Base-by-base conservation (phyloP, 2,888 invertebrate genomes). In the Volucella bombylans region DNA sequence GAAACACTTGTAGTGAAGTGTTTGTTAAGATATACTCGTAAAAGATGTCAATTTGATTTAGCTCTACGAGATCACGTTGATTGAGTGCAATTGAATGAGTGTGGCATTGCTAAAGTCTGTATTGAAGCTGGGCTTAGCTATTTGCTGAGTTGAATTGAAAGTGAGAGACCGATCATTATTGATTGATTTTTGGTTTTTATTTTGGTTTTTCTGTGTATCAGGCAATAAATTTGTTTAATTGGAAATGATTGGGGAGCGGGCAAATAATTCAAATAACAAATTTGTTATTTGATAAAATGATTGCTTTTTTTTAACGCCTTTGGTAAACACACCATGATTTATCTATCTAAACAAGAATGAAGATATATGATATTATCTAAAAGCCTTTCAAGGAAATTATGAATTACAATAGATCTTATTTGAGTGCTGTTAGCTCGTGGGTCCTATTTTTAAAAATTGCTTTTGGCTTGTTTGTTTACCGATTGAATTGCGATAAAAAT, bases 31-130 rank as follows among this genome's bases (percentile, higher is more conserved):
- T 65, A 23, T 18, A 65, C 11, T 49, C 31, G 59, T 64, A 49
- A 61, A 71, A 49, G 45, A 18, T 77, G 65, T 71, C 49, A 72
- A 45, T 52, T 78, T 57, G 23, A 64, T 68, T 67, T 14, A 31
- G 49, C 49, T 77, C 49, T 11, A 59, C 6, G 18, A 76, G 52
- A 71, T 77, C 71, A 62, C 41, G 57, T 82, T 71, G 41, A 76
- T 71, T 65, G 54, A 55, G 49, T 15, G 11, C 72, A 67, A 65
- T 72, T 65, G 43, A 55, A 41, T 69, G 15, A 23, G 41, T 45
- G 18, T 68, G 12, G 31, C 31, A 47, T 9, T 55, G 41, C 31
- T 31, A 31, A 31, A 31, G 6, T 31, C 6, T 31, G 6, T 31
- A 41, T 38, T 52, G 12, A 23, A 49, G 73, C 49, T 49, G 74